These are phyloP conservation scores for Heterodera filipjevi DNA, from an alignment of 2,888 invertebrate genomes.

Conservation along the genomic window DNA sequence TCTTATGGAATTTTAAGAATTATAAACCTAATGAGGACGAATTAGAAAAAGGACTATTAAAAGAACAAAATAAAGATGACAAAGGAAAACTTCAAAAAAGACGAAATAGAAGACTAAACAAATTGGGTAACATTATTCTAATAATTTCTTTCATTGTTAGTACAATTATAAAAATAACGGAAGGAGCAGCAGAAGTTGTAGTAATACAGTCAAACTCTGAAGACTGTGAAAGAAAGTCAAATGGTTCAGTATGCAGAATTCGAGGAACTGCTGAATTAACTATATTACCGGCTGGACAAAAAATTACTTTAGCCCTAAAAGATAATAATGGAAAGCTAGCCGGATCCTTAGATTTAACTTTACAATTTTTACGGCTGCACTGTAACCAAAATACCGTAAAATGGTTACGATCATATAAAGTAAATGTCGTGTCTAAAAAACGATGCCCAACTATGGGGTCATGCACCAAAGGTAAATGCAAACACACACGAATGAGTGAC, in stretches of 20 bases:
- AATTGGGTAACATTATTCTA: background rate
- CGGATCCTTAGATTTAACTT: background rate
- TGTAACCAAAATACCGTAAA: constrained; percentile 13
- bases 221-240: constrained; percentile 4
- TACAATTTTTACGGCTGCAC: background rate
- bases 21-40: background rate
- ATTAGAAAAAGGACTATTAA: background rate
- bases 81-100: background rate
- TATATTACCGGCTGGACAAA: constrained; percentile 4
- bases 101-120: constrained; percentile 1
- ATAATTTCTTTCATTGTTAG: background rate
- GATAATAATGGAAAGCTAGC: background rate
- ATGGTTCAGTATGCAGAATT: constrained; percentile 1
- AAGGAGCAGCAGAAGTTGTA: background rate
- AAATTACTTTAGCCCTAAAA: background rate
- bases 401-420: constrained; percentile 10
- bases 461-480: background rate
- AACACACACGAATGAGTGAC: constrained; percentile 9
- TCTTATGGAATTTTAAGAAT: background rate
- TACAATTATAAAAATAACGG: background rate
- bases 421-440: background rate
- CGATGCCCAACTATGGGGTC: constrained; percentile 5
- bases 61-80: background rate
- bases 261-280: background rate
- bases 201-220: background rate